Evolutionary conservation across 2,888 invertebrate genomes (phyloP).

Genomic region (Acrobasis suavella): DNA sequence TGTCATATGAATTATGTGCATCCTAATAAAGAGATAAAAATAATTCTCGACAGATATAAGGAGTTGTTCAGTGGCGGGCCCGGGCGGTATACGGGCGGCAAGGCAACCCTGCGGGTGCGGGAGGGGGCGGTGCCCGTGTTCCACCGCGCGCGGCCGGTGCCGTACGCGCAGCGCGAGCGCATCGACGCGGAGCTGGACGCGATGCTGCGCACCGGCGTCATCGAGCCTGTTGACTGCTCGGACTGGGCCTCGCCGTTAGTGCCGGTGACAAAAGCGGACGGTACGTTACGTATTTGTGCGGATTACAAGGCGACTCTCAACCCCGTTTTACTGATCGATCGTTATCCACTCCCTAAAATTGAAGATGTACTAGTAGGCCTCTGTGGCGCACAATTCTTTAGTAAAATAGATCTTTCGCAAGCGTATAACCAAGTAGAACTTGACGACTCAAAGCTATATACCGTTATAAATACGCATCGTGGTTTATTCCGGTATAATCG

Average conservation of each 20-base stretch:
- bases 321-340: constrained; percentile 29
- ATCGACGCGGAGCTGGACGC: neutral
- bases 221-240: neutral
- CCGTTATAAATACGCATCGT: neutral
- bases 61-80: constrained; percentile 26
- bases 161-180: constrained; percentile 11
- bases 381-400: constrained; percentile 26
- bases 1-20: neutral
- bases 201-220: neutral
- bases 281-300: constrained; percentile 34
- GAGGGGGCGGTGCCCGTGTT: constrained; percentile 34
- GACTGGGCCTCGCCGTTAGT: constrained; percentile 38
- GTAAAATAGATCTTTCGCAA: constrained; percentile 34
- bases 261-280: constrained; percentile 35
- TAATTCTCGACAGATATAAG: constrained; percentile 26
- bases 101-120: constrained; percentile 30
- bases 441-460: neutral
- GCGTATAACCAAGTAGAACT: constrained; percentile 26
- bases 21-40: neutral
- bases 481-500: constrained; percentile 15
- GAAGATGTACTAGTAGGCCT: constrained; percentile 31
- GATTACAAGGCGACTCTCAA: constrained; percentile 38
- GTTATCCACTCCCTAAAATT: constrained; percentile 32
- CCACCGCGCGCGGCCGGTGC: constrained; percentile 34
- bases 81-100: constrained; percentile 33